Evolutionary conservation across 1,140 invertebrate species (phyloP).

Genomic region (Drosophila athabasca): DNA sequence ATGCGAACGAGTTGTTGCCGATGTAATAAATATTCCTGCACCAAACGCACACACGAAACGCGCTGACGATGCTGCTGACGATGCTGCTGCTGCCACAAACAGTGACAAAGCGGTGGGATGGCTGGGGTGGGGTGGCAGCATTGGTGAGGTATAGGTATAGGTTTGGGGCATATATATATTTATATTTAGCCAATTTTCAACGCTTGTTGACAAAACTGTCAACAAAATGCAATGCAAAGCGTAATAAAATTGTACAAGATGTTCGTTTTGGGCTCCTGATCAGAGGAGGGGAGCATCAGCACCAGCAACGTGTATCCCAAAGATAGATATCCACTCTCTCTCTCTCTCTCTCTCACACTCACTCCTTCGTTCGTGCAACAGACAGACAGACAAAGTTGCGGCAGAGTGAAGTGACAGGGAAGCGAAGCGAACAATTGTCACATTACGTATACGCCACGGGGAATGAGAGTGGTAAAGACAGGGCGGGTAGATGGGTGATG

Average conservation of each 20-base stretch:
- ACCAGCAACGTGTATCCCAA: not conserved
- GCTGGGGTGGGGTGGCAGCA: not conserved
- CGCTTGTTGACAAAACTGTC: constrained; percentile 83
- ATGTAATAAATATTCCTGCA: constrained; percentile 78
- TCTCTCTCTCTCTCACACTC: no score
- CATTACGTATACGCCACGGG: constrained; percentile 72
- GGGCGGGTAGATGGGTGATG: not conserved
- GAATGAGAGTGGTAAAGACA: constrained; percentile 29
- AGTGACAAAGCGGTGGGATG: not conserved
- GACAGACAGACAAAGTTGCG: constrained; percentile 55
- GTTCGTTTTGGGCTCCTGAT: constrained; percentile 25
- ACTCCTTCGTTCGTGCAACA: no score
- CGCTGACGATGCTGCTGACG: not conserved
- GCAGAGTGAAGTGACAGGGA: constrained; percentile 30
- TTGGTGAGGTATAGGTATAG: constrained; percentile 29
- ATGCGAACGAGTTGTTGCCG: constrained; percentile 76
- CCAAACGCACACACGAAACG: constrained; percentile 43
- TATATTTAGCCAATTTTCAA: constrained; percentile 83
- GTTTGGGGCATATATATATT: constrained; percentile 59
- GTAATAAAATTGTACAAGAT: constrained; percentile 80
- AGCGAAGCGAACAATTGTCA: constrained; percentile 60
- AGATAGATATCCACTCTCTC: not conserved
- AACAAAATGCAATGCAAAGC: constrained; percentile 82
- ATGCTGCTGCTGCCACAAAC: constrained; percentile 37
- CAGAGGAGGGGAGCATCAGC: not conserved